Evolutionary conservation across 1,140 invertebrate genomes (phyloP).

Genomic region (Bathynomus jamesi): DNA sequence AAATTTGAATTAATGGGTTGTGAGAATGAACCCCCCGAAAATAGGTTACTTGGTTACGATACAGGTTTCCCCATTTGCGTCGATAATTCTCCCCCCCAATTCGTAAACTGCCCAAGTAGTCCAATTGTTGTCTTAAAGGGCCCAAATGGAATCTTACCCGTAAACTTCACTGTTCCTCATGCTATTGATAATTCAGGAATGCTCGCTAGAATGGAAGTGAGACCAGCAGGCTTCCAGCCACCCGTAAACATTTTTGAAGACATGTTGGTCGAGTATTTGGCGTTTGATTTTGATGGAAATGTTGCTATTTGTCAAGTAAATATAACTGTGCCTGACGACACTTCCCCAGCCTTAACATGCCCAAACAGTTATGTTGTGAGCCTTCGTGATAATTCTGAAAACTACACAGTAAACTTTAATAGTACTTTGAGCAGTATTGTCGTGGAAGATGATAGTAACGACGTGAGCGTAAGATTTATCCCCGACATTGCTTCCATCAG

Average conservation of each 20-base stretch:
- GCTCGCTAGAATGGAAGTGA: conserved; percentile 82
- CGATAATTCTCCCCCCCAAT: conserved; percentile 91
- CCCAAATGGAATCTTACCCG: conserved; percentile 71
- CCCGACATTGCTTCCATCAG: conserved; percentile 79
- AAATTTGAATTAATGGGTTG: conserved; percentile 96
- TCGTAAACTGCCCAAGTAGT: conserved; percentile 89
- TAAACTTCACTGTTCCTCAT: conserved; percentile 85
- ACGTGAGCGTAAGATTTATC: conserved; percentile 60
- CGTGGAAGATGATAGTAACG: conserved; percentile 78
- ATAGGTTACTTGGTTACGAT: conserved; percentile 81
- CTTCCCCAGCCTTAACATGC: conserved; percentile 84
- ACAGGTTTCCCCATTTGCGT: conserved; percentile 89
- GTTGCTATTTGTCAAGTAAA: conserved; percentile 94
- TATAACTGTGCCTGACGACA: conserved; percentile 81
- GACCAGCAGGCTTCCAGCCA: conserved; percentile 80
- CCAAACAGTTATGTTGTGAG: conserved; percentile 94
- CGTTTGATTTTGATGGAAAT: conserved; percentile 94
- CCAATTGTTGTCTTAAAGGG: conserved; percentile 83
- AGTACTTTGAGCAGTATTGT: conserved; percentile 78
- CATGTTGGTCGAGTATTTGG: conserved; percentile 87
- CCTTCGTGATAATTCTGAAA: conserved; percentile 78
- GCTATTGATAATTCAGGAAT: conserved; percentile 90
- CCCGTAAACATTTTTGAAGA: conserved; percentile 83
- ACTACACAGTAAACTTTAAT: conserved; percentile 85
- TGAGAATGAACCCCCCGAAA: conserved; percentile 61